phyloP scores from a whole-genome alignment of 2,113 vertebrate species.

The Lophius piscatorius region DNA sequence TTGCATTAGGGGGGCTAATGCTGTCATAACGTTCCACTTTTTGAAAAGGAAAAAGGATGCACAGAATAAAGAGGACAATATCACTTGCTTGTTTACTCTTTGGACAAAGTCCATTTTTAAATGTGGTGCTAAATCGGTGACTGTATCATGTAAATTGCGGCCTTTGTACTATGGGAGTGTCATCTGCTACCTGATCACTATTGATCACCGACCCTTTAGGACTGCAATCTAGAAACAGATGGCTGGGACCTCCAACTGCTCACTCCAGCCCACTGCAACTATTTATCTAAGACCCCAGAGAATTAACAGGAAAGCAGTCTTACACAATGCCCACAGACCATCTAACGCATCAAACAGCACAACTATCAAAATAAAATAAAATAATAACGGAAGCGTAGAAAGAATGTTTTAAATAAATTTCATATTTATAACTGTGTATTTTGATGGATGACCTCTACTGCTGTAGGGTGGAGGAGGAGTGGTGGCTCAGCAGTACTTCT shows the following conservation, averaged over 20 bases:
- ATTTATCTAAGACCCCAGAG: conserved; percentile 7
- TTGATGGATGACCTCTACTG: background rate
- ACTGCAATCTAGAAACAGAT: conserved; percentile 56
- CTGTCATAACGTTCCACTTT: too few species aligned
- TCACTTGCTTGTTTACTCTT: too few species aligned
- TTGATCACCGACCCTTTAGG: conserved; percentile 60
- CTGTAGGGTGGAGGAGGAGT: conserved; percentile 19
- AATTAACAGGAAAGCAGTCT: conserved; percentile 3
- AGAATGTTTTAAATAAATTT: background rate
- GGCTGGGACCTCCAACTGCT: conserved; percentile 64
- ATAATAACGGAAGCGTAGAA: too few species aligned
- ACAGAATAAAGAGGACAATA: too few species aligned
- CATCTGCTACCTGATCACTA: conserved; percentile 67
- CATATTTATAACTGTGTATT: background rate
- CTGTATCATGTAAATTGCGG: conserved; percentile 55
- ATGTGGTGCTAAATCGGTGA: too few species aligned
- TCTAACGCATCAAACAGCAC: background rate
- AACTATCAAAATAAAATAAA: background rate
- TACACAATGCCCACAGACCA: background rate
- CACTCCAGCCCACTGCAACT: conserved; percentile 18
- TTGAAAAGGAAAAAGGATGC: too few species aligned
- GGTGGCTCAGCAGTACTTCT: conserved; percentile 32
- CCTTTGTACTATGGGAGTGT: conserved; percentile 56
- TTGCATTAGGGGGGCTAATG: too few species aligned
- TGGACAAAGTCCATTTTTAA: too few species aligned